These are phyloP conservation scores for Pantherophis guttatus DNA, from an alignment of 2,113 vertebrate genomes.

Conservation along the genomic window DNA sequence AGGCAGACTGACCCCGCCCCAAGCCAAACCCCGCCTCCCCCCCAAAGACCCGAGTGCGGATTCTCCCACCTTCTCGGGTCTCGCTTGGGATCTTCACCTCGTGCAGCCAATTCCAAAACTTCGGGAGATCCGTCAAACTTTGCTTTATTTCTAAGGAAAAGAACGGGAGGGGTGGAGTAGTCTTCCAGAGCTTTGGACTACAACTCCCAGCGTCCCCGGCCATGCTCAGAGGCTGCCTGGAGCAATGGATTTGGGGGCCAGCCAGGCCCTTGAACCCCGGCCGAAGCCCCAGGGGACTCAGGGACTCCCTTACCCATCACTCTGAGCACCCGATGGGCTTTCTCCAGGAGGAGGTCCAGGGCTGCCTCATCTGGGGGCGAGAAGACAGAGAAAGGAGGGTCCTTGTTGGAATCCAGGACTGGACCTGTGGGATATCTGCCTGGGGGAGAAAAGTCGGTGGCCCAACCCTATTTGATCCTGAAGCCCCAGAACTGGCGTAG, in stretches of 20 bases:
- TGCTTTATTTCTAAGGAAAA: conserved; percentile 48
- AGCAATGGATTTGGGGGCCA: neutral
- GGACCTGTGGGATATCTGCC: neutral
- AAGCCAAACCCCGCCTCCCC: neutral
- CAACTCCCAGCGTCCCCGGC: neutral
- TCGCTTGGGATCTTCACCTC: conserved; percentile 47
- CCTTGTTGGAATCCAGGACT: neutral
- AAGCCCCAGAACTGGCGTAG: rapidly evolving
- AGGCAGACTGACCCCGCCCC: neutral
- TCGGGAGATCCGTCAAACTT: conserved; percentile 35
- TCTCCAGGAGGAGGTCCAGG: conserved; percentile 57
- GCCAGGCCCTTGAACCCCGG: neutral
- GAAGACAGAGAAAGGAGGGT: neutral
- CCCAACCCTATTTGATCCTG: too few relatives aligned
- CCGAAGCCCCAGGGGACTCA: too few relatives aligned
- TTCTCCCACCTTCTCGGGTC: conserved; percentile 47
- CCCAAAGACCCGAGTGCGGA: rapidly evolving
- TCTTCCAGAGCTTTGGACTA: neutral
- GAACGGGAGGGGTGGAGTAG: neutral
- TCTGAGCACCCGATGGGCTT: conserved; percentile 61
- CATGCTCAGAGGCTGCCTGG: neutral
- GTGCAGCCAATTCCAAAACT: conserved; percentile 59
- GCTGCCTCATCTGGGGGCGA: conserved; percentile 46
- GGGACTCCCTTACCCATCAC: conserved; percentile 51
- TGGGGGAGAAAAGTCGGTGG: neutral